phyloP scores from a whole-genome alignment of 2,888 invertebrate species.

The Cryptocephalus primarius region DNA sequence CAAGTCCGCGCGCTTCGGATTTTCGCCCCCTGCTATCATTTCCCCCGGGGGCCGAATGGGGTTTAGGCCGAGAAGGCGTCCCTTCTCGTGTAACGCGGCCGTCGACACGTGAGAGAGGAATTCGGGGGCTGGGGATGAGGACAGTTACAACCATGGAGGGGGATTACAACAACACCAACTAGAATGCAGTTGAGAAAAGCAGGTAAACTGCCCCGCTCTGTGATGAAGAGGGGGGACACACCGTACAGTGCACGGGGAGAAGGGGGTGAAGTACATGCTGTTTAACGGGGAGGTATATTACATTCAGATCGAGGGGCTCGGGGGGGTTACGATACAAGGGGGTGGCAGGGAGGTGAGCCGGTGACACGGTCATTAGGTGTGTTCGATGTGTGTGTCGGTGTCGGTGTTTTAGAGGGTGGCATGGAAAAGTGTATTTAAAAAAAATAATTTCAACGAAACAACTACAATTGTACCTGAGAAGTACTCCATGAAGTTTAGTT shows the following conservation, averaged over 20 bases:
- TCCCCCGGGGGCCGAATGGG: too few relatives aligned
- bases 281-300: constrained; percentile 11
- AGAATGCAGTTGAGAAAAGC: constrained; percentile 17
- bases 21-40: too few relatives aligned
- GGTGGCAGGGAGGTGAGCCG: constrained; percentile 3
- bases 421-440: constrained; percentile 5
- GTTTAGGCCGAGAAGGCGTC: too few relatives aligned
- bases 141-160: not conserved
- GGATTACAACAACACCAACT: constrained; percentile 3
- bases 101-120: too few relatives aligned
- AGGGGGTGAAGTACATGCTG: constrained; percentile 19
- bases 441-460: too few relatives aligned
- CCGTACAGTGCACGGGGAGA: constrained; percentile 2
- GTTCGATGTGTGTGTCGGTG: too few relatives aligned
- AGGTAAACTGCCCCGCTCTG: constrained; percentile 14
- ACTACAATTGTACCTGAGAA: too few relatives aligned
- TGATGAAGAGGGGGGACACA: not conserved
- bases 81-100: too few relatives aligned
- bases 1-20: too few relatives aligned
- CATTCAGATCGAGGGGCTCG: constrained; percentile 12
- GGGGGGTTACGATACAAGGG: constrained; percentile 22
- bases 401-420: not conserved
- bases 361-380: not conserved
- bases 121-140: not conserved
- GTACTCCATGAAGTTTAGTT: too few relatives aligned